Conservation (phyloP, 64 coral and sea anemone species). For the Trachythela sp. region DNA sequence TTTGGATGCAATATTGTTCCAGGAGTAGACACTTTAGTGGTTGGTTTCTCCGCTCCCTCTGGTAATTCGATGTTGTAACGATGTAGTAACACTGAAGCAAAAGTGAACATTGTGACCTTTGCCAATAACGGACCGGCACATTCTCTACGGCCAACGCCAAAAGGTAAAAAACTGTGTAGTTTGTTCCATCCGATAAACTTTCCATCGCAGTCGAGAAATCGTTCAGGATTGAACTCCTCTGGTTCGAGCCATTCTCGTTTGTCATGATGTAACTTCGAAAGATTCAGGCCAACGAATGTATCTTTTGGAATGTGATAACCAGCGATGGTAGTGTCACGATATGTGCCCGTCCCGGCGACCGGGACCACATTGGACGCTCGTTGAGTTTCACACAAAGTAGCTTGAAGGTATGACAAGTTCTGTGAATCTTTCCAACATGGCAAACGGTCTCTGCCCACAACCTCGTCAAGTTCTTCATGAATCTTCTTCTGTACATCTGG, state of each 20-base stretch:
- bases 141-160: slow-evolving; percentile 18
- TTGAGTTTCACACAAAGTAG: slow-evolving; percentile 10
- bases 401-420: slow-evolving; percentile 11
- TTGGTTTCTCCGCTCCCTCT: neutral
- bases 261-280: slow-evolving; percentile 24
- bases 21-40: neutral
- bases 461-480: slow-evolving; percentile 31
- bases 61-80: neutral
- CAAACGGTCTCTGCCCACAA: slow-evolving; percentile 28
- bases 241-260: slow-evolving; percentile 10
- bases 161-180: slow-evolving; percentile 19
- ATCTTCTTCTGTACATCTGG: slow-evolving; percentile 40
- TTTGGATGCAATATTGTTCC: too few relatives aligned
- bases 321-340: slow-evolving; percentile 23
- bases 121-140: slow-evolving; percentile 25
- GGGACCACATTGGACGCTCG: slow-evolving; percentile 19
- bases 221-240: neutral
- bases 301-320: slow-evolving; percentile 20
- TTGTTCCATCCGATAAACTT: neutral
- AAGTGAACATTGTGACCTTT: slow-evolving; percentile 29
- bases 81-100: slow-evolving; percentile 10
- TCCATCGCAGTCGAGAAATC: slow-evolving; percentile 25
- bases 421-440: slow-evolving; percentile 28
- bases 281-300: slow-evolving; percentile 10
- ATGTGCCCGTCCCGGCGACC: neutral